phyloP scores from a whole-genome alignment of 2,113 vertebrate species.

The Hystrix brachyura region DNA sequence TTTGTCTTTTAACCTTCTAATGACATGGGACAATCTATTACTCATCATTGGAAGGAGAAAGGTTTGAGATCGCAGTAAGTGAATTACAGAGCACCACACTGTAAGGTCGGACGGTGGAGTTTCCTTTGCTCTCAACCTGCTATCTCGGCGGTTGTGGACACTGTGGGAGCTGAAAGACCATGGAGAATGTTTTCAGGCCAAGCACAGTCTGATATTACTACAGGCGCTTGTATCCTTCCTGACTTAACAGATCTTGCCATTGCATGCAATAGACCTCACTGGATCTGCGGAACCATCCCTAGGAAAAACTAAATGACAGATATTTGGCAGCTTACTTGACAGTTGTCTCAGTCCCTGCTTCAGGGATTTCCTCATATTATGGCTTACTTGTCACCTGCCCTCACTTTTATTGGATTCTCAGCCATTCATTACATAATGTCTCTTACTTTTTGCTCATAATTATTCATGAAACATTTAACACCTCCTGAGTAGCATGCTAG shows the following conservation, averaged over 20 bases:
- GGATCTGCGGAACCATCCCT: not conserved
- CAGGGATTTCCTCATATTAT: not conserved
- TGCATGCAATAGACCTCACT: not conserved
- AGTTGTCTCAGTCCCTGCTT: not conserved
- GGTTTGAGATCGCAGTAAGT: not conserved
- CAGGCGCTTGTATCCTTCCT: not conserved
- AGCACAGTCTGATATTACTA: too few species aligned
- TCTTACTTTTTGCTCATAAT: not conserved
- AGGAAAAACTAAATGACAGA: not conserved
- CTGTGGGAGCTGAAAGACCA: accelerated
- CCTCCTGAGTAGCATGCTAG: not conserved
- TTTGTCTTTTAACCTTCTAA: not conserved
- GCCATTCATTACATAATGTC: not conserved
- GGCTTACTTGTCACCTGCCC: not conserved
- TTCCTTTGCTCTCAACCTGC: not conserved
- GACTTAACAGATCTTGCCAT: not conserved
- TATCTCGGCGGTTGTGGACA: not conserved
- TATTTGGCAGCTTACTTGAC: not conserved
- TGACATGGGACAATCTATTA: not conserved
- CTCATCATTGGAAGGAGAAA: not conserved
- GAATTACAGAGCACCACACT: not conserved
- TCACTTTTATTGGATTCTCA: not conserved
- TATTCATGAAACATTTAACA: not conserved
- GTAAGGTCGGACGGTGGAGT: not conserved
- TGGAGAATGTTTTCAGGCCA: not conserved